Percentiles rank a stretch among this genome's conserved stretches.
Evolutionary conservation across 2,797 vertebrate genomes (phyloP).

Genomic region (Bufotes viridis): DNA sequence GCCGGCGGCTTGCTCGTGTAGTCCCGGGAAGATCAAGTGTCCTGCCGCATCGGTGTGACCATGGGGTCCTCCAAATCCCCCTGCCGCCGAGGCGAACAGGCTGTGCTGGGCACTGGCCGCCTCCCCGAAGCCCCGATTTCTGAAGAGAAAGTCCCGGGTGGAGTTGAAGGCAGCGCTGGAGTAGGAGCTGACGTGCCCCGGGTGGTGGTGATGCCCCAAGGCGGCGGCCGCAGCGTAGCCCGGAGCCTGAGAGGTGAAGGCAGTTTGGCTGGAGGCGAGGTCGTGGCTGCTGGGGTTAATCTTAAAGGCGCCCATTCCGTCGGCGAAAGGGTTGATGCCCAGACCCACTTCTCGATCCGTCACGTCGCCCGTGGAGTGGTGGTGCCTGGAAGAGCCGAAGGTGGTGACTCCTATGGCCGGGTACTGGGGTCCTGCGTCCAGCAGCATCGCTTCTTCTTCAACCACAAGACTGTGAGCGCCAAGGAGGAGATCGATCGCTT

Average conservation of each 20-base stretch:
- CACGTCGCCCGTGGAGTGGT: slow-evolving; percentile 95
- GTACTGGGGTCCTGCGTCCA: slow-evolving; percentile 99
- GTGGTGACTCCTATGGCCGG: slow-evolving; percentile 98
- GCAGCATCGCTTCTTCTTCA: slow-evolving; percentile 87
- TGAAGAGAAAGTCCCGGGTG: slow-evolving; percentile 98
- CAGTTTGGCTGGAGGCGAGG: slow-evolving; percentile 92
- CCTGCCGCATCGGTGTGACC: slow-evolving; percentile 94
- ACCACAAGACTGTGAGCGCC: neutral
- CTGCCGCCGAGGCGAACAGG: slow-evolving; percentile 84
- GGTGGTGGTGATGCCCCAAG: slow-evolving; percentile 89
- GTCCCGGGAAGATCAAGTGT: slow-evolving; percentile 96
- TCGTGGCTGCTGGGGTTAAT: slow-evolving; percentile 97
- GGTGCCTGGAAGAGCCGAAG: slow-evolving; percentile 96
- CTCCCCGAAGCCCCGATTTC: slow-evolving; percentile 96
- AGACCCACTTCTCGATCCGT: slow-evolving; percentile 96
- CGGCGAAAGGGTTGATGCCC: slow-evolving; percentile 98
- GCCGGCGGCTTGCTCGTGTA: slow-evolving; percentile 93
- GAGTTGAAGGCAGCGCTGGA: slow-evolving; percentile 98
- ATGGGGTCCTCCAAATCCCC: slow-evolving; percentile 91
- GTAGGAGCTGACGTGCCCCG: slow-evolving; percentile 95
- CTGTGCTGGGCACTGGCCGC: slow-evolving; percentile 91
- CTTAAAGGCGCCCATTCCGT: slow-evolving; percentile 99
- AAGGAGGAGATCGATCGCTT: slow-evolving; percentile 12
- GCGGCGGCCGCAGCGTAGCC: slow-evolving; percentile 86
- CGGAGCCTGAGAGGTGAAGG: slow-evolving; percentile 95